These are phyloP conservation scores for Parapristionchus giblindavisi DNA, from an alignment of 2,888 invertebrate species.

Conservation along the genomic window DNA sequence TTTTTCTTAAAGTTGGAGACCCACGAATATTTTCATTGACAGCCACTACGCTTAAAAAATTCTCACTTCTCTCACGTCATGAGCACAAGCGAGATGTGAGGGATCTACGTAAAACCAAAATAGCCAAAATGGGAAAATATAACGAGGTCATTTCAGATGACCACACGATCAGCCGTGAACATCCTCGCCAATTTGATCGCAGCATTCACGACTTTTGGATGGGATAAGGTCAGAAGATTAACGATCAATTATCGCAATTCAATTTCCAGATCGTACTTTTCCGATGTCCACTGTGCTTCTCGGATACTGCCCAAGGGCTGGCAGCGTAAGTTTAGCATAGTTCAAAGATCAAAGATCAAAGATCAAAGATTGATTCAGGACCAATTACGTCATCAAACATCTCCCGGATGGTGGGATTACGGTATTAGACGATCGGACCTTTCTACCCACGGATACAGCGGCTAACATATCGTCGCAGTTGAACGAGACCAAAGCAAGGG, in stretches of 20 bases:
- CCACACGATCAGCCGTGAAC: conserved; percentile 15
- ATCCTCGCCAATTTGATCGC: conserved; percentile 9
- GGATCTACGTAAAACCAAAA: not conserved
- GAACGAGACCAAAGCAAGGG: not conserved
- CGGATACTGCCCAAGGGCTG: not conserved
- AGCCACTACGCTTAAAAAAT: no score
- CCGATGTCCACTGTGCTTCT: not conserved
- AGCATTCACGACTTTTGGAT: not conserved
- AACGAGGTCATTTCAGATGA: conserved; percentile 15
- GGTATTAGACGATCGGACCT: not conserved
- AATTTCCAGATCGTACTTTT: conserved; percentile 24
- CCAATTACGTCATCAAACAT: conserved; percentile 5
- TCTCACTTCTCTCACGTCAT: not conserved
- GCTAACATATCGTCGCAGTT: not conserved
- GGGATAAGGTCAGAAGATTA: conserved; percentile 19
- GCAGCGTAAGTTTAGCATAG: not conserved
- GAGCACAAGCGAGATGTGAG: not conserved
- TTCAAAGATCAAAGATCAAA: no score
- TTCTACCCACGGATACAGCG: not conserved
- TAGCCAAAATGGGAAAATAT: not conserved
- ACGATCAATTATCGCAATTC: not conserved
- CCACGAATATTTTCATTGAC: no score
- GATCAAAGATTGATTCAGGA: not conserved
- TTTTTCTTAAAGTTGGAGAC: no score
- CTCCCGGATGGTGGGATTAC: not conserved